Conservation (phyloP, 64 coral and sea anemone species). For the Hydrozoanthus tunicans region DNA sequence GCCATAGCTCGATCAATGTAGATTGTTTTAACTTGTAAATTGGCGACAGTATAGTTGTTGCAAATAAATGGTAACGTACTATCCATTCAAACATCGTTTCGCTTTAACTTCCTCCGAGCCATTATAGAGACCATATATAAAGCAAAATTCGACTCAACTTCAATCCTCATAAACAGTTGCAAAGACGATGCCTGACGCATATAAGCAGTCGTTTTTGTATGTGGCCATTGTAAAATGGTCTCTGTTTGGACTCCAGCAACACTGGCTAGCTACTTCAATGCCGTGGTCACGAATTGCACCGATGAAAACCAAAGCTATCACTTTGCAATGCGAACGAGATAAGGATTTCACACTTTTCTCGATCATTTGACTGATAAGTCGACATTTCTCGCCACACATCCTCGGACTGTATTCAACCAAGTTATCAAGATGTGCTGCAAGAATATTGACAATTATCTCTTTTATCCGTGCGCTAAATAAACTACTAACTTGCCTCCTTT, state of each 20-base stretch:
- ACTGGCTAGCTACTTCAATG: slow-evolving; percentile 71
- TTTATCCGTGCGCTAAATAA: slow-evolving; percentile 53
- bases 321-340: slow-evolving; percentile 61
- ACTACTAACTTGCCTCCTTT: neutral
- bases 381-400: slow-evolving; percentile 74
- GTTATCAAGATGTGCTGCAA: slow-evolving; percentile 57
- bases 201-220: slow-evolving; percentile 62
- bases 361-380: slow-evolving; percentile 74
- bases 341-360: slow-evolving; percentile 84
- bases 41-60: too few relatives aligned
- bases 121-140: too few relatives aligned
- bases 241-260: slow-evolving; percentile 68
- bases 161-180: slow-evolving; percentile 58
- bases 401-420: slow-evolving; percentile 65
- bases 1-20: too few relatives aligned
- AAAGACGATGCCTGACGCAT: slow-evolving; percentile 84
- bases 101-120: too few relatives aligned
- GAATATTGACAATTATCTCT: slow-evolving; percentile 57
- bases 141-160: neutral
- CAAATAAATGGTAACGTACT: too few relatives aligned
- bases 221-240: slow-evolving; percentile 89
- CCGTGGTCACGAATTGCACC: slow-evolving; percentile 87
- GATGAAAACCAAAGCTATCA: slow-evolving; percentile 81
- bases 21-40: too few relatives aligned
- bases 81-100: too few relatives aligned